Conservation (phyloP, 2,797 vertebrate species). For the Arctocebus calabarensis region DNA sequence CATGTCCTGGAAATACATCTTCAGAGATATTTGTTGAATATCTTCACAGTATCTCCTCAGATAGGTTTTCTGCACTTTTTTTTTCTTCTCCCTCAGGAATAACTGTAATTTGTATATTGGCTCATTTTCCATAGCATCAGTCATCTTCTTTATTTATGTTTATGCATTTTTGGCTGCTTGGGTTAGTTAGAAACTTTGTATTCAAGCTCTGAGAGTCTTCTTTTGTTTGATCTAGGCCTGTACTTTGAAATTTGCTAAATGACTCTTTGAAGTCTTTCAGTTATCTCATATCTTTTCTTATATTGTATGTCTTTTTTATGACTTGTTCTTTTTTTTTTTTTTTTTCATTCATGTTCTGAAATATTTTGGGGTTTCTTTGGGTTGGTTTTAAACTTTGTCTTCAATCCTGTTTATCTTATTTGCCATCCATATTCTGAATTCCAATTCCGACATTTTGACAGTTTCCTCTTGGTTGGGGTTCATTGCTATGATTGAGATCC, state of each 20-base stretch:
- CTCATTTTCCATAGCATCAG: neutral
- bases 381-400: neutral
- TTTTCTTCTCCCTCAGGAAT: neutral
- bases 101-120: neutral
- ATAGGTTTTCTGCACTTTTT: neutral
- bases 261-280: neutral
- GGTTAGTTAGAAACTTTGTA: neutral
- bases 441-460: neutral
- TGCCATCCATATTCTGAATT: neutral
- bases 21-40: too few relatives aligned
- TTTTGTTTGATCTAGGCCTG: neutral
- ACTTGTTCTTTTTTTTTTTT: neutral
- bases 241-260: neutral
- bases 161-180: neutral
- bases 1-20: too few relatives aligned
- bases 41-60: neutral
- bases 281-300: neutral
- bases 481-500: neutral
- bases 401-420: neutral
- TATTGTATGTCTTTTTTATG: neutral
- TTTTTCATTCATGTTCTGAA: neutral
- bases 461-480: neutral
- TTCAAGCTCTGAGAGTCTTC: neutral
- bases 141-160: neutral
- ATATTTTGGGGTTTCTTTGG: neutral